These are phyloP conservation scores for Panthera uncia DNA, from an alignment of 2,113 vertebrate species.

Conservation along the genomic window DNA sequence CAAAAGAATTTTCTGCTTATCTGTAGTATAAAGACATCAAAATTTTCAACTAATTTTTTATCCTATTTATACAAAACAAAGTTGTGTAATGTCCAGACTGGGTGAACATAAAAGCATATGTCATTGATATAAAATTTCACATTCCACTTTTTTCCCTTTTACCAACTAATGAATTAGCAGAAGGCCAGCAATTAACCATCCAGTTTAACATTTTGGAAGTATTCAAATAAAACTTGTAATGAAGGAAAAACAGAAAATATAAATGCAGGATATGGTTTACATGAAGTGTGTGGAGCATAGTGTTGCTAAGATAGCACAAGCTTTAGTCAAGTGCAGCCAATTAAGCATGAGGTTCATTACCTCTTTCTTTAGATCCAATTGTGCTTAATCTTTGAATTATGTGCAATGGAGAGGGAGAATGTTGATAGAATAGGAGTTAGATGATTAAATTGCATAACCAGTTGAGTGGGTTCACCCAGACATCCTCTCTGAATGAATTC, in stretches of 20 bases:
- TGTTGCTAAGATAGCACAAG: background rate
- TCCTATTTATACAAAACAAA: background rate
- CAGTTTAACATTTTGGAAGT: background rate
- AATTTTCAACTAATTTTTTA: background rate
- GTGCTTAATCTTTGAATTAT: background rate
- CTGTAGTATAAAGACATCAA: background rate
- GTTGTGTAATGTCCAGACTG: background rate
- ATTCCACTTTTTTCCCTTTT: background rate
- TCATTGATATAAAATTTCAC: background rate
- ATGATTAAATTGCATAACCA: background rate
- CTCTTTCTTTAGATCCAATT: background rate
- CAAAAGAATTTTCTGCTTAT: constrained; percentile 23
- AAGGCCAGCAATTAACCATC: background rate
- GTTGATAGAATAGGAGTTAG: background rate
- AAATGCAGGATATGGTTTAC: background rate
- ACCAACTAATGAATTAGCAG: background rate
- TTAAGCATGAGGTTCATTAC: background rate
- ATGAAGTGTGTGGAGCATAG: background rate
- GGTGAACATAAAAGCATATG: background rate
- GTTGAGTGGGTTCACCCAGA: background rate
- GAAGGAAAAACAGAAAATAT: background rate
- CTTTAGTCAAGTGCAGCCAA: background rate
- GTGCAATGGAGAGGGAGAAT: background rate
- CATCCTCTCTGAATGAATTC: background rate
- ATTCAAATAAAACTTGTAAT: background rate